These are phyloP conservation scores for Gobius niger DNA, from an alignment of 2,113 vertebrate genomes.

Conservation along the genomic window DNA sequence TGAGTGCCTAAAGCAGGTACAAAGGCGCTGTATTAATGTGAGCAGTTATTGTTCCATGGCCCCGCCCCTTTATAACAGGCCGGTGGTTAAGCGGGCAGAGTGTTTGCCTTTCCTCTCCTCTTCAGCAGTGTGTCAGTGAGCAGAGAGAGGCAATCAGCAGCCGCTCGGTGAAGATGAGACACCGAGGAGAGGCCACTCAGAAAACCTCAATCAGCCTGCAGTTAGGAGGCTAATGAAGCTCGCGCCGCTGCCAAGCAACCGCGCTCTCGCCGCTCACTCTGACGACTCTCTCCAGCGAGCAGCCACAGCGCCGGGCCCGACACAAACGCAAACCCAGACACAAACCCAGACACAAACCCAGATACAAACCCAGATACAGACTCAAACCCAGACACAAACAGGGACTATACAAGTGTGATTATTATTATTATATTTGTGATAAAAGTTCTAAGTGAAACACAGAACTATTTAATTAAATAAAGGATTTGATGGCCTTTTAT, in stretches of 20 bases:
- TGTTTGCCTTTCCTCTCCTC: slow-evolving; percentile 28
- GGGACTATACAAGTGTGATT: no score
- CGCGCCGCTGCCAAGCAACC: slow-evolving; percentile 67
- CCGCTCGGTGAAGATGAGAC: slow-evolving; percentile 61
- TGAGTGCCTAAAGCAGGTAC: no score
- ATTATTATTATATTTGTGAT: no score
- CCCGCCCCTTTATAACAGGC: not conserved
- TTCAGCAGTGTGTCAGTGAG: slow-evolving; percentile 58
- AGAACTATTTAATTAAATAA: no score
- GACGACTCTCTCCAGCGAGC: not conserved
- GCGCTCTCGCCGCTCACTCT: slow-evolving; percentile 32
- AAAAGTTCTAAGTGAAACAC: no score
- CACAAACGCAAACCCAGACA: not conserved
- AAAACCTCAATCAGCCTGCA: slow-evolving; percentile 68
- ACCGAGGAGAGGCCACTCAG: slow-evolving; percentile 58
- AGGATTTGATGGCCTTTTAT: no score
- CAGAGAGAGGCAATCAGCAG: slow-evolving; percentile 62
- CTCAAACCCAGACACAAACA: no score
- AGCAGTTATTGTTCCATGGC: no score
- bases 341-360: no score
- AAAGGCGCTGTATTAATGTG: no score
- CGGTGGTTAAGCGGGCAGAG: slow-evolving; percentile 10
- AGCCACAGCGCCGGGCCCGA: no score
- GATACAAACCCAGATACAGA: no score
- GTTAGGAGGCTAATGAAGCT: slow-evolving; percentile 75